These are phyloP conservation scores for Upupa epops DNA, from an alignment of 2,113 vertebrate species.

Conservation along the genomic window DNA sequence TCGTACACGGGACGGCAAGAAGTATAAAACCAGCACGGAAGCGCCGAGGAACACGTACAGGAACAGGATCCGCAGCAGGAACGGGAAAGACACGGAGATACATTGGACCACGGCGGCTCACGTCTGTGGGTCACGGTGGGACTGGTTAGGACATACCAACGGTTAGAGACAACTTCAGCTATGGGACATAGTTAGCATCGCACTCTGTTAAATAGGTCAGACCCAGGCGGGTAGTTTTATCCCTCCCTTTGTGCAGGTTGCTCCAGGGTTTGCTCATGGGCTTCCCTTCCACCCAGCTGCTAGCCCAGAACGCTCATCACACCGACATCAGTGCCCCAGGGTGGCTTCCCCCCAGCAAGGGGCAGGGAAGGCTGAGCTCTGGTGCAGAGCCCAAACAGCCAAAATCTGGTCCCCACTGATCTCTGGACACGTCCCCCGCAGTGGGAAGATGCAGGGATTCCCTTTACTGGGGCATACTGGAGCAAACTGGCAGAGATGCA, in stretches of 20 bases:
- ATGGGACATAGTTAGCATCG: not conserved
- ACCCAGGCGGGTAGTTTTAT: not conserved
- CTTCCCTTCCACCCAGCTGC: not conserved
- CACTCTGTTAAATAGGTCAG: not conserved
- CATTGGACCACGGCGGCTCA: not conserved
- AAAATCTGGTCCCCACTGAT: not conserved
- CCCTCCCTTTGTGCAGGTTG: not conserved
- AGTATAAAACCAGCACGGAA: conserved; percentile 56
- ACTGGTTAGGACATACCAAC: conserved; percentile 40
- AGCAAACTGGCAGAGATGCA: not conserved
- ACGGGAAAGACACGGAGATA: conserved; percentile 39
- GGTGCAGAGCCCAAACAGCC: not conserved
- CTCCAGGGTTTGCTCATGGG: not conserved
- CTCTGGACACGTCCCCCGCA: not conserved
- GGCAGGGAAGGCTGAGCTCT: not conserved
- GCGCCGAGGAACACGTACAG: conserved; percentile 46
- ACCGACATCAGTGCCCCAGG: rapidly evolving
- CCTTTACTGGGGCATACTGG: not conserved
- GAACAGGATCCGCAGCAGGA: conserved; percentile 28
- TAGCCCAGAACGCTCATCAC: not conserved
- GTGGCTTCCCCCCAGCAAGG: not conserved
- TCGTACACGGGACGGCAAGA: conserved; percentile 3
- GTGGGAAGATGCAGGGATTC: rapidly evolving
- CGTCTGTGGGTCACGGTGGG: not conserved
- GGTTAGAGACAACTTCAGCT: conserved; percentile 51